Evolutionary conservation across 2,113 vertebrate genomes (phyloP).

Genomic region (Columba janthina): DNA sequence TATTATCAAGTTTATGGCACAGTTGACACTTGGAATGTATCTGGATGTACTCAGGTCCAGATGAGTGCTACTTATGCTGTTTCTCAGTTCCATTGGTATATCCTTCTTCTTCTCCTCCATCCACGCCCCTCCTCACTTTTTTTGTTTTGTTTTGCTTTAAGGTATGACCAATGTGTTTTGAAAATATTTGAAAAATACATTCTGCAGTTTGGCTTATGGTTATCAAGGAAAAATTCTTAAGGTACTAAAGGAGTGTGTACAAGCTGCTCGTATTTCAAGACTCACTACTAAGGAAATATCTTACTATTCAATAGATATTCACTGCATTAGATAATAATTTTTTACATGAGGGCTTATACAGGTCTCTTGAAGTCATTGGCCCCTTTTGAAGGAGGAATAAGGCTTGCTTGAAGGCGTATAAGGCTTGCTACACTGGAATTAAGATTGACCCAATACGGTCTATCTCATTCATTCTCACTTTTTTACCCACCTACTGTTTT

Average conservation of each 20-base stretch:
- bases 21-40: not conserved
- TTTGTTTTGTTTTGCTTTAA: not conserved
- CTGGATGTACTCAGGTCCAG: constrained; percentile 2
- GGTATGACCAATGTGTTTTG: not conserved
- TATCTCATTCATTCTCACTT: not conserved
- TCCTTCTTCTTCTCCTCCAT: not conserved
- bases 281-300: not conserved
- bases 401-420: no score
- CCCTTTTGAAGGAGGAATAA: not conserved
- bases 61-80: not conserved
- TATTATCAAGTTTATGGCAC: not conserved
- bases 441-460: not conserved
- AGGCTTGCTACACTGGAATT: not conserved
- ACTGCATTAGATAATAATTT: not conserved
- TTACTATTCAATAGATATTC: not conserved
- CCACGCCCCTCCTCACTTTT: no score
- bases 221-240: not conserved
- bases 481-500: not conserved
- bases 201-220: not conserved
- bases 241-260: not conserved
- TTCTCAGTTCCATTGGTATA: not conserved
- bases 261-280: not conserved
- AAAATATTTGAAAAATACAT: not conserved
- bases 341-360: not conserved
- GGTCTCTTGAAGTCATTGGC: not conserved